A percentile compares a stretch with the other conserved stretches of the same genome.
phyloP scores from a whole-genome alignment of 2,113 vertebrate genomes.

The Seriola dumerili region DNA sequence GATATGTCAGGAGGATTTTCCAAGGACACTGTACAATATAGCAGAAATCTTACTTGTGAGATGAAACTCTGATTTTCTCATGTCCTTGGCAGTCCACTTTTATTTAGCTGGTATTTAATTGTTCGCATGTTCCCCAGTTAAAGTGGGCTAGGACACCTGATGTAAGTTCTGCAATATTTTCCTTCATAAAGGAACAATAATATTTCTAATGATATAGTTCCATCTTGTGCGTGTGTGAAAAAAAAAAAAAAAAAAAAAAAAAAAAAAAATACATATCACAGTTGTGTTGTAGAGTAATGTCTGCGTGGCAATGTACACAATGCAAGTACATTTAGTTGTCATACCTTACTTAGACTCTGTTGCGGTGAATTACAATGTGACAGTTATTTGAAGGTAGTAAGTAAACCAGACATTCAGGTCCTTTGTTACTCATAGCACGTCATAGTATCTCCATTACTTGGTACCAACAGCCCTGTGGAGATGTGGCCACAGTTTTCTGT shows the following conservation, averaged over 20 bases:
- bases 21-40: constrained; percentile 62
- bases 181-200: not conserved
- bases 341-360: not conserved
- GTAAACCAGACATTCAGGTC: not conserved
- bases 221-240: too few relatives aligned
- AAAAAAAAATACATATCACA: too few relatives aligned
- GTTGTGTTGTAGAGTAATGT: not conserved
- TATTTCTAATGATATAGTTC: not conserved
- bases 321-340: not conserved
- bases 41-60: constrained; percentile 12
- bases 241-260: too few relatives aligned
- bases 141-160: not conserved
- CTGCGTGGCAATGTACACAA: not conserved
- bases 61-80: constrained; percentile 34
- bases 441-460: not conserved
- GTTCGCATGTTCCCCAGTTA: not conserved
- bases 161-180: not conserved
- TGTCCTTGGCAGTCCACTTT: not conserved
- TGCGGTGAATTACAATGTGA: not conserved
- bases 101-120: constrained; percentile 11
- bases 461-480: not conserved
- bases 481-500: not conserved
- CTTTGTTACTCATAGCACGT: not conserved
- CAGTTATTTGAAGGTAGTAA: not conserved
- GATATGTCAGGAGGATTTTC: constrained; percentile 72